Evolutionary conservation across 2,113 vertebrate genomes (phyloP).

Genomic region (Gymnarchus niloticus): DNA sequence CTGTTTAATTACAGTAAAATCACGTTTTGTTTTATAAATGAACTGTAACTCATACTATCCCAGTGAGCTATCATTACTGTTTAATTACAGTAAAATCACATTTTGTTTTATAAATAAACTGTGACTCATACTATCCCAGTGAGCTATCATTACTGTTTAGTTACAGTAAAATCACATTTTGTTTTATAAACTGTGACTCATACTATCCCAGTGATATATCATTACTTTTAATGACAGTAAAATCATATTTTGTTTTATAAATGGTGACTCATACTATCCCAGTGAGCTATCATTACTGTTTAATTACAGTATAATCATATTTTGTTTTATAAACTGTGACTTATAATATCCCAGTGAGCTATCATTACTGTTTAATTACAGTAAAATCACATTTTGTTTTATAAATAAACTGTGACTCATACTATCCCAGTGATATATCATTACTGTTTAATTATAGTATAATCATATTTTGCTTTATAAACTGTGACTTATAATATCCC

Average conservation of each 20-base stretch:
- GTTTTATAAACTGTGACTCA: no score
- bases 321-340: no score
- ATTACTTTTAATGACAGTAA: no score
- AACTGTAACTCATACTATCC: not conserved
- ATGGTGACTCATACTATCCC: not conserved
- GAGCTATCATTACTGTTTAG: not conserved
- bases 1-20: not conserved
- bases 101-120: not conserved
- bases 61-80: not conserved
- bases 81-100: not conserved
- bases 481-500: not conserved
- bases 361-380: not conserved
- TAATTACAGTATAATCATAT: no score
- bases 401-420: no score
- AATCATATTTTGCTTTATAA: not conserved
- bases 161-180: not conserved
- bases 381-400: not conserved
- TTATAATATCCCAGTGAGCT: no score
- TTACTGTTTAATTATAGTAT: not conserved
- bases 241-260: no score
- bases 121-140: not conserved
- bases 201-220: no score
- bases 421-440: not conserved
- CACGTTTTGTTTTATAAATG: not conserved
- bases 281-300: no score